Base-by-base conservation (phyloP, 2,113 vertebrate genomes). In the Pimephales promelas region DNA sequence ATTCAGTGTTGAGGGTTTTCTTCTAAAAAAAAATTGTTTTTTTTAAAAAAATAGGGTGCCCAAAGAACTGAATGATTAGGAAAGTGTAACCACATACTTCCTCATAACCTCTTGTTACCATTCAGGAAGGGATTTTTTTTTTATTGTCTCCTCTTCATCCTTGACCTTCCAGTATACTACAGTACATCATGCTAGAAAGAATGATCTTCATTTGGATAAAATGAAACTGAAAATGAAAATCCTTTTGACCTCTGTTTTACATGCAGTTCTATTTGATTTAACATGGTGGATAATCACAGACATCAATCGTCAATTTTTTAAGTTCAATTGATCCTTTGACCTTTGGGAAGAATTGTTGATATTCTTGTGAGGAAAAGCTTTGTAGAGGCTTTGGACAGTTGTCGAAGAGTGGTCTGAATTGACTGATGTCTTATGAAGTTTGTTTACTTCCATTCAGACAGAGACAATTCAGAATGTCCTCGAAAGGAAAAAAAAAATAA, bases 401-500 rank as follows among this genome's bases (percentile, higher is more conserved):
- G 68, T 64, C 24, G n/a, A 72, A 83, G 28, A 64, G 43, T 62
- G 40, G 40, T 72, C 34, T 82, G 24, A 77, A 86, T 88, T 28
- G 36, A 70, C 34, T 79, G 70, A 59, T 79, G 34, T 68, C 79
- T 86, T 59, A 34, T 75, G 26, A 77, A 81, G 78, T 82, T 86
- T 83, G 81, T 86, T 88, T 84, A 88, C 47, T 47, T 86, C 54
- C 77, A 78, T 73, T 57, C 68, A 75, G 72, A 54, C 31, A 24
- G 57, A 84, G 75, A 61, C 14, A 6, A 43, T 78, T 78, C 56
- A 78, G 76, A 61, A 61, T 78, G 36, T 78, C 76, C 36, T 45
- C n/a, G 34, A 28, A 11, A 78, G 8, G 8, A 75, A n/a, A 61
- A 28, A 61, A 28, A 28, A 71, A 24, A 8, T 1, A 26, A 72